A percentile compares a stretch with the other conserved stretches of the same genome.
phyloP scores from a whole-genome alignment of 2,888 invertebrate genomes.

The Oscheius onirici region DNA sequence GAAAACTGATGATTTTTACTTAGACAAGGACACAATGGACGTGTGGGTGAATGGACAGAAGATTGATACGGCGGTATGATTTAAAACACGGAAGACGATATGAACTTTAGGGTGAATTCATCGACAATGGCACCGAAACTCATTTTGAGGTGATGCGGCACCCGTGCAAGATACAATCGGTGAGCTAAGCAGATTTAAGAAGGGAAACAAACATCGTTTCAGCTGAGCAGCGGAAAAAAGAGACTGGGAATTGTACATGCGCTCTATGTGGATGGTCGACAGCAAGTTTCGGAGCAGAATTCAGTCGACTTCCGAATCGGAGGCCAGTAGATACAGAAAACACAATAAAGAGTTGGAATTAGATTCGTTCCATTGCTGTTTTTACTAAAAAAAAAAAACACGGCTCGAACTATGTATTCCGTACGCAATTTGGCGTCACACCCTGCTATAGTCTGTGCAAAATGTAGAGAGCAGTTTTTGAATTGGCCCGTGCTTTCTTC shows the following conservation, averaged over 20 bases:
- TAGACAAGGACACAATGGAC: constrained; percentile 82
- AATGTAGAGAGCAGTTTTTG: no score
- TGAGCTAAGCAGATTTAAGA: not conserved
- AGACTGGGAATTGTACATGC: constrained; percentile 74
- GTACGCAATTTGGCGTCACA: no score
- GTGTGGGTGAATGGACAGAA: constrained; percentile 82
- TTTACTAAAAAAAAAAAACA: no score
- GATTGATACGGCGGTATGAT: constrained; percentile 78
- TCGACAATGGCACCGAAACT: constrained; percentile 86
- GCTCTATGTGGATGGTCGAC: constrained; percentile 57
- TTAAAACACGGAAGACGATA: constrained; percentile 10
- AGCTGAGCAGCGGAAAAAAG: constrained; percentile 69
- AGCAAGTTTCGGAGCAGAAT: constrained; percentile 1
- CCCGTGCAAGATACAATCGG: constrained; percentile 59
- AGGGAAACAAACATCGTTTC: not conserved
- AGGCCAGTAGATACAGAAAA: no score
- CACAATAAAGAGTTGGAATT: no score
- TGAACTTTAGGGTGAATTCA: constrained; percentile 80
- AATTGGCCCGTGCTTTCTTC: no score
- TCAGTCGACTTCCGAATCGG: constrained; percentile 5
- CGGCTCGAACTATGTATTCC: no score
- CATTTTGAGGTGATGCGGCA: constrained; percentile 78
- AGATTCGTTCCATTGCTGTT: no score
- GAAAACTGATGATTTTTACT: constrained; percentile 56
- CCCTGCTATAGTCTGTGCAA: no score